Conservation (phyloP, 2,888 invertebrate species). For the Tinea semifulvella region DNA sequence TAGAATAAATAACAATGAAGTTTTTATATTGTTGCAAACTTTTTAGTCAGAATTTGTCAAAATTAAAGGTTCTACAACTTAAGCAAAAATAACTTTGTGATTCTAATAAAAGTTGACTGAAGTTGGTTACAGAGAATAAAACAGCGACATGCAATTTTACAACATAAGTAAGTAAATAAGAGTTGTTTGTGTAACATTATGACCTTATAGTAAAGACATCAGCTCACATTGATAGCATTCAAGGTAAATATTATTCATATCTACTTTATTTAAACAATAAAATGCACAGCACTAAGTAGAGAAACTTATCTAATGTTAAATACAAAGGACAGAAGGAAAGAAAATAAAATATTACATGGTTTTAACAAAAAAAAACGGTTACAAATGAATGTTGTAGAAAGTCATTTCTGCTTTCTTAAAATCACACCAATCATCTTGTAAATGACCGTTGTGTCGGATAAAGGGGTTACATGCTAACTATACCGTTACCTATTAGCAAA, state of each 20-base stretch:
- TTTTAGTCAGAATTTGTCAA: too few species aligned
- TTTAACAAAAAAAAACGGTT: slow-evolving; percentile 6
- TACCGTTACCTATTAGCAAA: slow-evolving; percentile 9
- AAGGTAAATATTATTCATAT: neutral
- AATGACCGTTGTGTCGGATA: neutral
- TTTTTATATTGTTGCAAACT: too few species aligned
- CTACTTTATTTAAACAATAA: neutral
- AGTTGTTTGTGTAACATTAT: neutral
- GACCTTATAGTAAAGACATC: slow-evolving; percentile 6
- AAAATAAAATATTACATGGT: neutral
- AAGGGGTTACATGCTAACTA: neutral
- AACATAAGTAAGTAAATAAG: too few species aligned
- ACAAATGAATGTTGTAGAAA: slow-evolving; percentile 1
- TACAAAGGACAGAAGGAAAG: neutral
- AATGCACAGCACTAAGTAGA: neutral
- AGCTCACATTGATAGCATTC: slow-evolving; percentile 7
- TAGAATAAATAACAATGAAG: too few species aligned
- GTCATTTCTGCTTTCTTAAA: slow-evolving; percentile 4
- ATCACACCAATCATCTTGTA: neutral
- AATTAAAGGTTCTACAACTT: too few species aligned
- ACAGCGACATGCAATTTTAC: too few species aligned
- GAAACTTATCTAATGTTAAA: neutral
- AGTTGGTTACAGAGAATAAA: too few species aligned
- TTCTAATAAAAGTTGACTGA: too few species aligned
- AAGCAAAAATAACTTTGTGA: too few species aligned